A percentile compares a stretch with the other conserved stretches of the same genome.
Conservation (phyloP, 2,113 vertebrate species). For the Amphilophus citrinellus region DNA sequence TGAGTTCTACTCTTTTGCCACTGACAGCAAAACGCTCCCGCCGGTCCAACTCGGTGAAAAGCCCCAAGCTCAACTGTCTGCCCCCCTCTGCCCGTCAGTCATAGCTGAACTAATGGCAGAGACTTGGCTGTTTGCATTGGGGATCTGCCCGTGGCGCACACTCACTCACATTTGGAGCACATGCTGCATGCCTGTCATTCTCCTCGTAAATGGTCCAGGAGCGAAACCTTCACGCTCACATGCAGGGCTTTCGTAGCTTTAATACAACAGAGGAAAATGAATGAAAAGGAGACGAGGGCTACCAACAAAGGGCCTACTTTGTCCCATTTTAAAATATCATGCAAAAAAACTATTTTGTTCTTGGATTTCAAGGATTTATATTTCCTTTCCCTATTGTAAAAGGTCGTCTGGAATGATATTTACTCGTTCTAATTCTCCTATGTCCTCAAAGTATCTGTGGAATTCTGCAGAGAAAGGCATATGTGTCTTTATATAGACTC, state of each 20-base stretch:
- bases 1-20: constrained; percentile 22
- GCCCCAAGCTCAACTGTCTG: constrained; percentile 32
- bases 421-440: constrained; percentile 28
- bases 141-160: constrained; percentile 51
- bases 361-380: not conserved
- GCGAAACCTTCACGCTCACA: constrained; percentile 39
- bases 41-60: constrained; percentile 40
- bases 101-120: constrained; percentile 54
- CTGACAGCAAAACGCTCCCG: constrained; percentile 32
- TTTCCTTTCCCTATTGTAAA: not conserved
- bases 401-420: constrained; percentile 19
- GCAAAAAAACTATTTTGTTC: not conserved
- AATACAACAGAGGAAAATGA: not conserved
- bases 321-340: not conserved
- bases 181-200: constrained; percentile 71
- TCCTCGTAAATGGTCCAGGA: constrained; percentile 41
- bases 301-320: not conserved
- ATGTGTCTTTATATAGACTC: constrained; percentile 68
- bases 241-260: constrained; percentile 6
- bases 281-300: not conserved
- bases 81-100: constrained; percentile 32
- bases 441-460: constrained; percentile 50
- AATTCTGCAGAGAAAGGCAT: constrained; percentile 68
- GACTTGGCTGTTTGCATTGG: constrained; percentile 61
- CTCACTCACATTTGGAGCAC: constrained; percentile 53